Base-by-base conservation (phyloP, 1,140 invertebrate genomes). In the Fragariocoptes setiger region DNA sequence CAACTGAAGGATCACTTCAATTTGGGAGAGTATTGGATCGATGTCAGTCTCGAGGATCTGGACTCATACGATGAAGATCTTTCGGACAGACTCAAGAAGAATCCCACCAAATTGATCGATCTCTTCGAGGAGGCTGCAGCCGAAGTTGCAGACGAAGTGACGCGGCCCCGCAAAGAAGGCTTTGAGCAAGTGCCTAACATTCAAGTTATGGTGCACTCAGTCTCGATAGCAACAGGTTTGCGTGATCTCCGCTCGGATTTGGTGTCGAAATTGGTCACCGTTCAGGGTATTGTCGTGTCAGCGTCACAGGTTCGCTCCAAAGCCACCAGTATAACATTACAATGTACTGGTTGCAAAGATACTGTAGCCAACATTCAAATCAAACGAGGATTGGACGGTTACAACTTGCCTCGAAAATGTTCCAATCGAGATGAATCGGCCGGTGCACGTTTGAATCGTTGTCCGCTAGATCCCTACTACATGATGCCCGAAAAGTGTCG, bases 121-220 rank as follows among this genome's bases (percentile, higher is more conserved):
- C 66, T 95, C 45, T 76, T 99, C 57, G 92, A 99, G 62, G 83
- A 92, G 59, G 88, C 88, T 42, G 83, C 83, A 0, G 86, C 72
- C 58, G 85, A 94, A 60, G 76, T 97, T 37, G 88, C 77, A 2
- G 86, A 94, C 71, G 90, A 97, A 62, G 61, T 99, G 2, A 95
- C 86, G 19, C 64, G 71, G 16, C 85, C 86, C 0, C 63, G 86
- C 44, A 78, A 79, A 3, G 70, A 75, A 51, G 77, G 72, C 3
- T 78, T 90, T 52, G 78, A 92, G 52, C 68, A 75, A 50, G 66
- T 94, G 19, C 68, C 88, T 53, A 79, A 92, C 55, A 79, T 97
- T 53, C 90, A 99, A 63, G 70, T 99, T 15, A 66, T 85, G 48
- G 54, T 97, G 1, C 69, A 65, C 8, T 86, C 83, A 2, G 73